Evolutionary conservation across 2,888 invertebrate species (phyloP), one percentile per base, ranked within the genome.

Genomic region (Altica lythri): DNA sequence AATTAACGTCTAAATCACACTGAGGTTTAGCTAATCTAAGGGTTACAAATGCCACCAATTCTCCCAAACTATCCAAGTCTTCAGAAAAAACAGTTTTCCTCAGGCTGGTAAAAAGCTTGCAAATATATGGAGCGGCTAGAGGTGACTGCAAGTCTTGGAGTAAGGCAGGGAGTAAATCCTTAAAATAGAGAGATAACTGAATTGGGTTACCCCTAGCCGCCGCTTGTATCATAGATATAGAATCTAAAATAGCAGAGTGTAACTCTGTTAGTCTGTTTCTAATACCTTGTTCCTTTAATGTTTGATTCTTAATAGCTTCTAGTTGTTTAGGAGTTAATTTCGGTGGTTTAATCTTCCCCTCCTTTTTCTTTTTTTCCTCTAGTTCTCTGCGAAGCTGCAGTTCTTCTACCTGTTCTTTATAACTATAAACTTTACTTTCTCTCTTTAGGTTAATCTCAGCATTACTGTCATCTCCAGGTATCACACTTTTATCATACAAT

Each of bases 351-450:
- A 85, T 75, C 74, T 89, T 91, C 0, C 92, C 92, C 67, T 91
- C 89, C 53, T 83, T 83, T 18, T 85, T 84, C 47, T 86, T 86
- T 75, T 94, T 94, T 66, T 94, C 95, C 65, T 95, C 95, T 13
- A 96, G 78, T 77, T 97, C 96, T 56, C 93, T 85, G n/a, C 92
- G 81, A 47, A 97, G 79, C 71, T 96, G 93, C 63, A 95, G 75
- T 74, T 98, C 98, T 70, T 96, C 97, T 69, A 95, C 81, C 74
- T 99, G 98, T 58, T 98, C 98, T 72, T 95, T 93, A 75, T 93
- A 96, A 58, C 95, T 94, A 75, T 98, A 98, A 1, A 89, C 92
- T 77, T 96, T 97, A 75, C 94, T 97, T 75, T 98, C 98, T 10
- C 96, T 83, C 75, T 93, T 95, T 74, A 97, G 82, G 68, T 97